Percentiles rank a stretch among this genome's conserved stretches.
These are phyloP conservation scores for Trachurus trachurus DNA, from an alignment of 2,797 vertebrate species.

Conservation along the genomic window DNA sequence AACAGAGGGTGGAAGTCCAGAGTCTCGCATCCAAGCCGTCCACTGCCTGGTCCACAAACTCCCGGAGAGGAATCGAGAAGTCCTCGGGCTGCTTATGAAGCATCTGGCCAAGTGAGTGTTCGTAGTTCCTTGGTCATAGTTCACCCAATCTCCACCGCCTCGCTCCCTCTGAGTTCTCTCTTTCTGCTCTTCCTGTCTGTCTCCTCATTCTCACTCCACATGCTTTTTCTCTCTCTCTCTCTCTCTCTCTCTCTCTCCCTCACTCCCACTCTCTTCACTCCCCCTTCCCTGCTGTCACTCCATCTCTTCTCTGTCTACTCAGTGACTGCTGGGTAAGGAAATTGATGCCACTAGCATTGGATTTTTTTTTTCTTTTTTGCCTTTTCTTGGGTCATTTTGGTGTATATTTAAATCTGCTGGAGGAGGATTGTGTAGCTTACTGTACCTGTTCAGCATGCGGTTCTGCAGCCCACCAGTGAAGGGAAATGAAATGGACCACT, in stretches of 20 bases:
- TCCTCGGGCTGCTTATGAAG: slow-evolving; percentile 96
- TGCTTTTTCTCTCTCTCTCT: slow-evolving; percentile 80
- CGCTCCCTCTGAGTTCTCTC: slow-evolving; percentile 64
- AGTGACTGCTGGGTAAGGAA: slow-evolving; percentile 72
- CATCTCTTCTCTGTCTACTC: slow-evolving; percentile 80
- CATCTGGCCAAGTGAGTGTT: slow-evolving; percentile 96
- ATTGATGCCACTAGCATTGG: slow-evolving; percentile 55
- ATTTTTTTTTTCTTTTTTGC: slow-evolving; percentile 39
- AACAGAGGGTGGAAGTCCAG: slow-evolving; percentile 93
- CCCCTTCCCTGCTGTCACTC: slow-evolving; percentile 86
- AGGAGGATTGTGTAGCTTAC: slow-evolving; percentile 33
- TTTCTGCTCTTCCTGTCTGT: slow-evolving; percentile 81
- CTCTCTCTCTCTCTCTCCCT: slow-evolving; percentile 76
- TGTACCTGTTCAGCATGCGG: slow-evolving; percentile 51
- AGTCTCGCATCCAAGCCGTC: slow-evolving; percentile 93
- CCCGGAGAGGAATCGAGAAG: slow-evolving; percentile 95
- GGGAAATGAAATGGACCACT: slow-evolving; percentile 66
- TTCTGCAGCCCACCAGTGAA: slow-evolving; percentile 42
- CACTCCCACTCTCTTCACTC: slow-evolving; percentile 85
- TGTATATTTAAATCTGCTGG: slow-evolving; percentile 50
- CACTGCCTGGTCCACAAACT: slow-evolving; percentile 97
- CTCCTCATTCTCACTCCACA: slow-evolving; percentile 85
- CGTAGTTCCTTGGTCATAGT: slow-evolving; percentile 73
- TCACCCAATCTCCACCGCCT: slow-evolving; percentile 70
- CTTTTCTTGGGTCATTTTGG: slow-evolving; percentile 55